phyloP scores from a whole-genome alignment of 2,888 invertebrate species.

The Chrysomela aeneicollis region DNA sequence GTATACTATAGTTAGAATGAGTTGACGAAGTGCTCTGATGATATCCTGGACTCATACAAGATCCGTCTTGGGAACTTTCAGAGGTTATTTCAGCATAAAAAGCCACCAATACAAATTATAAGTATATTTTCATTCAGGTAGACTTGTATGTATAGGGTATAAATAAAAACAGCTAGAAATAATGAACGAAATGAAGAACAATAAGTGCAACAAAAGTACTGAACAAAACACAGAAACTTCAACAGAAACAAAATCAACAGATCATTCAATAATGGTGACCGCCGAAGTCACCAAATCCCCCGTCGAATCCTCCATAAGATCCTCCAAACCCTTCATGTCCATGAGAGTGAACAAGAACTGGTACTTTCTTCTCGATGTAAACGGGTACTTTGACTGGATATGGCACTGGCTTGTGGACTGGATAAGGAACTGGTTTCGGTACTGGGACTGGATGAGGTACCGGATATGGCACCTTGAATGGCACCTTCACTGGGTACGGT shows the following conservation, averaged over 20 bases:
- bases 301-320: conserved; percentile 41
- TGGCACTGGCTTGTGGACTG: conserved; percentile 58
- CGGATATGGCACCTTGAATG: conserved; percentile 64
- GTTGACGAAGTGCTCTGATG: too few species aligned
- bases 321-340: conserved; percentile 52
- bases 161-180: conserved; percentile 41
- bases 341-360: conserved; percentile 59
- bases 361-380: conserved; percentile 65
- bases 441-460: conserved; percentile 57
- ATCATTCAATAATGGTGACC: conserved; percentile 26
- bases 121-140: conserved; percentile 43
- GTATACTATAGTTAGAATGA: too few species aligned
- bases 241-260: conserved; percentile 19
- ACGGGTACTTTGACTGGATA: conserved; percentile 59
- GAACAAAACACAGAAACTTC: conserved; percentile 33
- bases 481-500: conserved; percentile 61
- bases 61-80: too few species aligned
- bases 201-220: conserved; percentile 46
- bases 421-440: conserved; percentile 52
- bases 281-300: conserved; percentile 31
- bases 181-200: conserved; percentile 37
- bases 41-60: too few species aligned
- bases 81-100: neutral
- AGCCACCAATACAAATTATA: conserved; percentile 10
- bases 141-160: conserved; percentile 38